phyloP scores from a whole-genome alignment of 2,797 vertebrate species.

The Heliangelus exortis region DNA sequence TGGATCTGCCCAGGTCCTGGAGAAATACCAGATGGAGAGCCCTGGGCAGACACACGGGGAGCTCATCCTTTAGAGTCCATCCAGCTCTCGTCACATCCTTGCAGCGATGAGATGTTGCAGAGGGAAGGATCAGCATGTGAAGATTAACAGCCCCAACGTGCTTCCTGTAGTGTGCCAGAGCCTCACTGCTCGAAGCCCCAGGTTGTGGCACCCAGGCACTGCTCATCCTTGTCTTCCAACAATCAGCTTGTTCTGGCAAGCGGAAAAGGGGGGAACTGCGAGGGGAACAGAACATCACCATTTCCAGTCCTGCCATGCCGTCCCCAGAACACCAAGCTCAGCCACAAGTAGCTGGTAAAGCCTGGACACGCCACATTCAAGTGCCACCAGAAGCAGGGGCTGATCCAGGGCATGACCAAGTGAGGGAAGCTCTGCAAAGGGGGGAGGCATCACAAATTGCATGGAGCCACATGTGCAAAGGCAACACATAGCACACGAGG shows the following conservation, averaged over 20 bases:
- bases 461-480: rapidly evolving
- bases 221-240: neutral
- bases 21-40: too few relatives aligned
- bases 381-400: neutral
- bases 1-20: neutral
- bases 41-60: neutral
- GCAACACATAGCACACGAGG: neutral
- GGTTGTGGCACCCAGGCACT: neutral
- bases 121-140: neutral
- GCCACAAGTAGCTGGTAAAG: neutral
- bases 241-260: neutral
- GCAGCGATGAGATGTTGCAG: neutral
- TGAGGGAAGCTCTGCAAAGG: rapidly evolving
- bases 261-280: neutral
- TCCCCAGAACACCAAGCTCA: neutral
- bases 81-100: neutral
- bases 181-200: neutral
- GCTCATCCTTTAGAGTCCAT: neutral
- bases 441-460: rapidly evolving
- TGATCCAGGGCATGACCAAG: neutral
- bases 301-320: neutral
- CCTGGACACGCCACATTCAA: neutral
- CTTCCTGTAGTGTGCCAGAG: neutral
- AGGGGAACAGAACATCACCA: conserved; percentile 32
- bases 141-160: rapidly evolving